Percentiles rank a stretch among this genome's conserved stretches.
These are phyloP conservation scores for Mobula hypostoma DNA, from an alignment of 2,113 vertebrate species.

Conservation along the genomic window DNA sequence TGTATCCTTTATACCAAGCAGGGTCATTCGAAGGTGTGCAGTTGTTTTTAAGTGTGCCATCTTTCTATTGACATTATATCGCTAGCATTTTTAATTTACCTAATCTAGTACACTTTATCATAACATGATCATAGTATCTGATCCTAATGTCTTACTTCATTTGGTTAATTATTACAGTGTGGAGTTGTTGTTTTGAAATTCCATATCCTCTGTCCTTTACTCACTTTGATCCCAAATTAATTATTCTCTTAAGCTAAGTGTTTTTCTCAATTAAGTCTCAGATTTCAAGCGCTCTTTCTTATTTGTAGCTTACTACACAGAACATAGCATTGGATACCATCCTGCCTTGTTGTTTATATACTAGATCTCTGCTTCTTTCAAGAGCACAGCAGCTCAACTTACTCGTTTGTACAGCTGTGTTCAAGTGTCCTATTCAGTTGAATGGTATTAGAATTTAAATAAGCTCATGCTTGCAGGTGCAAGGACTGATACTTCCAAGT, in stretches of 20 bases:
- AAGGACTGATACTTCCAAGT: neutral
- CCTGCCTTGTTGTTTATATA: neutral
- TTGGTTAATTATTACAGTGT: neutral
- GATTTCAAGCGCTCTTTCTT: neutral
- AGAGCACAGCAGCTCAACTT: neutral
- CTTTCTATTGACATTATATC: neutral
- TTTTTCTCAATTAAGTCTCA: neutral
- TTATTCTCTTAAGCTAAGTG: neutral
- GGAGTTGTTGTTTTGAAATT: neutral
- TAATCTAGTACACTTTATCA: neutral
- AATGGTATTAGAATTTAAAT: neutral
- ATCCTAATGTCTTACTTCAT: neutral
- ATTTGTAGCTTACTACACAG: neutral
- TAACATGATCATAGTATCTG: neutral
- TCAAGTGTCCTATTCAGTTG: neutral
- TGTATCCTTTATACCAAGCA: neutral
- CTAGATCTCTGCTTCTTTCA: neutral
- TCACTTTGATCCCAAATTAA: neutral
- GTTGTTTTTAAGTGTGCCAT: neutral
- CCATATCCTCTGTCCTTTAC: neutral
- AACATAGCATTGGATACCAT: neutral
- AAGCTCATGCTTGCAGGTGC: neutral
- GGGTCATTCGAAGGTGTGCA: neutral
- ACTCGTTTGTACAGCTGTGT: neutral
- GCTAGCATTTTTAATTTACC: neutral